phyloP scores from a whole-genome alignment of 2,113 vertebrate species.

The Callaeas wilsoni region DNA sequence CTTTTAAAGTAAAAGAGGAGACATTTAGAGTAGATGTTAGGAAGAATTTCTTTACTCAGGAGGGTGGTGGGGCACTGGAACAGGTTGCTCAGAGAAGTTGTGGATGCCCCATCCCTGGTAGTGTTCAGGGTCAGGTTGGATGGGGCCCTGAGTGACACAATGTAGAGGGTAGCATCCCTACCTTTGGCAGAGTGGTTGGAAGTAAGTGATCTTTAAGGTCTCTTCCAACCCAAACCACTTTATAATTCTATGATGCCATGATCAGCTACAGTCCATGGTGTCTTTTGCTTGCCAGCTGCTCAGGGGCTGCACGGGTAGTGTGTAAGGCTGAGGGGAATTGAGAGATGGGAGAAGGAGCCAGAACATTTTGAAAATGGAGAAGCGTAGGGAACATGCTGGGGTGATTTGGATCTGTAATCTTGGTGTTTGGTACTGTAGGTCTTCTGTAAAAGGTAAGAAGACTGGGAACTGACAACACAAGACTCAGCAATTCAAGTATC shows the following conservation, averaged over 20 bases:
- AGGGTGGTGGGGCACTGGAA: neutral
- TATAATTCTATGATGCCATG: neutral
- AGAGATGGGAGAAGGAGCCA: neutral
- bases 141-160: neutral
- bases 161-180: neutral
- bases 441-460: neutral
- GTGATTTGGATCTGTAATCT: neutral
- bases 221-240: neutral
- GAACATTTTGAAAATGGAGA: neutral
- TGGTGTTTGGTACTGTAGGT: neutral
- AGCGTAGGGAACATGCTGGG: fast-evolving
- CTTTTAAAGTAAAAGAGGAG: neutral
- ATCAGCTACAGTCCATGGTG: fast-evolving
- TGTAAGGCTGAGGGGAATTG: neutral
- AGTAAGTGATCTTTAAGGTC: neutral
- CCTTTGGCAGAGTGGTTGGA: neutral
- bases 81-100: neutral
- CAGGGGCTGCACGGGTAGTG: fast-evolving
- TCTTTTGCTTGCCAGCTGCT: neutral
- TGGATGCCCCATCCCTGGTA: neutral
- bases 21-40: neutral
- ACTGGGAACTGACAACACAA: neutral
- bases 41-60: neutral
- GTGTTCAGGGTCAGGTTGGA: neutral
- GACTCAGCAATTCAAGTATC: neutral